These are phyloP conservation scores for Netelia inedita DNA, from an alignment of 2,888 invertebrate genomes.

Conservation along the genomic window DNA sequence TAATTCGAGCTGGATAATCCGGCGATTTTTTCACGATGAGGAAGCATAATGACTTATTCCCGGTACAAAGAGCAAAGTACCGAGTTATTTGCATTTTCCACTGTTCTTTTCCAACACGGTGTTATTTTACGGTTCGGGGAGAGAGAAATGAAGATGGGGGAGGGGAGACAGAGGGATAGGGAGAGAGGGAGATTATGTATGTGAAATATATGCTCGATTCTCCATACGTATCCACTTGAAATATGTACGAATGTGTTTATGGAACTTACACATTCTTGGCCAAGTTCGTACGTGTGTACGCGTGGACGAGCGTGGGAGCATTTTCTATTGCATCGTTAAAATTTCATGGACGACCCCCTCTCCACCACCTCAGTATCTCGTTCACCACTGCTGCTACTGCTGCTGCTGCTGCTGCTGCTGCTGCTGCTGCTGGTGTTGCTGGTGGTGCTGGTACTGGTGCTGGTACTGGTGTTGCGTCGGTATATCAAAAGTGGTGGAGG, in stretches of 20 bases:
- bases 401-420: constrained; percentile 21
- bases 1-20: no score
- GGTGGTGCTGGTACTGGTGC: no score
- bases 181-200: not conserved
- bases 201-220: not conserved
- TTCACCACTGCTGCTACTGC: constrained; percentile 16
- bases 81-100: no score
- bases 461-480: not conserved
- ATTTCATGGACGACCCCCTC: constrained; percentile 50
- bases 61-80: no score
- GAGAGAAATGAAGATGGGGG: no score
- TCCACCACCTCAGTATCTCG: constrained; percentile 15
- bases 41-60: no score
- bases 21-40: no score
- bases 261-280: not conserved
- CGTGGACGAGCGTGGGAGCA: constrained; percentile 41
- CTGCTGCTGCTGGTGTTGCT: not conserved
- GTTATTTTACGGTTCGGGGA: no score
- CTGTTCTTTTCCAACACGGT: no score
- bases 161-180: no score
- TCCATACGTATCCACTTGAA: not conserved
- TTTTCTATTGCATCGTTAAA: constrained; percentile 48
- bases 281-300: not conserved
- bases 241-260: not conserved
- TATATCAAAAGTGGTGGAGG: not conserved